Evolutionary conservation across 2,888 invertebrate species (phyloP).

Genomic region (Amphipoea lucens): DNA sequence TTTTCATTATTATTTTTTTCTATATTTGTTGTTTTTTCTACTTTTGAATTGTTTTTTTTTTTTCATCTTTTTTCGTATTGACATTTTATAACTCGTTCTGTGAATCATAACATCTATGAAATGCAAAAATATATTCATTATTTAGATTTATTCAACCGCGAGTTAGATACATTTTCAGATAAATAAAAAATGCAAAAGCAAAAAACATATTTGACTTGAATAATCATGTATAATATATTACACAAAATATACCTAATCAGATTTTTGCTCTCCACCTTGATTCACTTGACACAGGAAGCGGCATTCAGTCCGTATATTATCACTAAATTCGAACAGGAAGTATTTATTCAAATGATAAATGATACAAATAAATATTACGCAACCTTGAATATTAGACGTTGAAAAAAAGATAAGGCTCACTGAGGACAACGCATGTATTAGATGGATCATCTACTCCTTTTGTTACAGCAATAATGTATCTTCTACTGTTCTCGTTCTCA

Average conservation of each 20-base stretch:
- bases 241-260: background rate
- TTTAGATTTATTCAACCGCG: background rate
- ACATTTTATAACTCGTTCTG: background rate
- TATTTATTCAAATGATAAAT: background rate
- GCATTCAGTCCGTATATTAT: background rate
- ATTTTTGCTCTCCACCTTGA: background rate
- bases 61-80: background rate
- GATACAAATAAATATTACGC: background rate
- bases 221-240: background rate
- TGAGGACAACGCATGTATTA: background rate
- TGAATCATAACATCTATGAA: background rate
- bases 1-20: background rate
- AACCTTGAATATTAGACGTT: background rate
- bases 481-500: background rate
- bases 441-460: background rate
- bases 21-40: background rate
- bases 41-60: background rate
- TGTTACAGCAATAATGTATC: background rate
- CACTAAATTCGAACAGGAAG: background rate
- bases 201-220: background rate
- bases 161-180: background rate
- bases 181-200: background rate
- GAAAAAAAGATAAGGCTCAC: too few species aligned
- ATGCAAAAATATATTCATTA: background rate
- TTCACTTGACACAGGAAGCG: background rate